Evolutionary conservation across 2,888 invertebrate species (phyloP), one percentile per base, ranked within the genome.

Genomic region (Adelphocoris suturalis): DNA sequence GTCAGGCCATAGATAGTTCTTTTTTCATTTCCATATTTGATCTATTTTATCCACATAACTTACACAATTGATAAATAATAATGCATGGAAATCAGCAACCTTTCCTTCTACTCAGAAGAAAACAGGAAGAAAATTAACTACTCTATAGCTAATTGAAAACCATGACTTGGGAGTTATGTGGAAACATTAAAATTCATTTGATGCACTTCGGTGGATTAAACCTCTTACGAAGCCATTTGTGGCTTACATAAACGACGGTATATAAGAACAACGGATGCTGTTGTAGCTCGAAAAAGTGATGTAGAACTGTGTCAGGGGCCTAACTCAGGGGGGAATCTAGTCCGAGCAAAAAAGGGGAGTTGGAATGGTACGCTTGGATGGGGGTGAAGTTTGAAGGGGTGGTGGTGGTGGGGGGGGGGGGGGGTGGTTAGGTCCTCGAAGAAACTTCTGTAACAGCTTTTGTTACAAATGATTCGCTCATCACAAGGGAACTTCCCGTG

Each of bases 391-490:
- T 7, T 37, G 11, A 19, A 23, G 12, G 23, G 19, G 19, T 12
- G 68, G 68, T n/a, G n/a, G n/a, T n/a, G n/a, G n/a, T n/a, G n/a
- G n/a, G n/a, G n/a, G n/a, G n/a, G n/a, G n/a, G n/a, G n/a, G n/a
- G n/a, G n/a, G n/a, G n/a, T n/a, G n/a, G n/a, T n/a, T n/a, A n/a
- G 19, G 68, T 5, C 13, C 23, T 68, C 68, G 23, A 68, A 68
- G 68, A 68, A 68, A 68, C 23, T 68, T 68, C 23, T 68, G 68
- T 68, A 68, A 68, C 68, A 27, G 68, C 27, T 23, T 23, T 68
- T 23, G 68, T 68, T 23, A 68, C 68, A 68, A 68, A 68, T 68
- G 68, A 68, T 23, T 68, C 68, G 68, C 68, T 68, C 68, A 68
- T 68, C 68, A 23, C 23, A 23, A 11, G 11, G 27, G 68, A 23